Evolutionary conservation across 2,797 vertebrate species (phyloP).

Genomic region (Falco naumanni): DNA sequence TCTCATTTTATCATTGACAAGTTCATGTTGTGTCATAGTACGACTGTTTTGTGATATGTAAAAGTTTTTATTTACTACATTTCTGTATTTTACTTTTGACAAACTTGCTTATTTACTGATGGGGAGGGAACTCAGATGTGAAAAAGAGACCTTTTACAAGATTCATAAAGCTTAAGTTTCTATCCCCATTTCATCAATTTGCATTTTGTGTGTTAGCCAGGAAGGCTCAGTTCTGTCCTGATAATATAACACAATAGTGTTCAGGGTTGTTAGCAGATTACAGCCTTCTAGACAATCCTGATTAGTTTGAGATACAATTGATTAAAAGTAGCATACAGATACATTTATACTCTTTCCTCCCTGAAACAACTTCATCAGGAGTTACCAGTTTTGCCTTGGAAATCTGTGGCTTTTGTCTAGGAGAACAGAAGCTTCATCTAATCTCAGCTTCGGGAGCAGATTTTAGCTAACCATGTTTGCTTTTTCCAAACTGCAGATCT

Average conservation of each 20-base stretch:
- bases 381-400: not conserved
- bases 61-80: not conserved
- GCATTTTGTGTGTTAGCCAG: not conserved
- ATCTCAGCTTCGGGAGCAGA: not conserved
- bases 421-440: not conserved
- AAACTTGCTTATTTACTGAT: not conserved
- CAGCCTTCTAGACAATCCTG: not conserved
- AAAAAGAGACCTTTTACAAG: not conserved
- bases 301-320: not conserved
- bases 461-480: conserved; percentile 20
- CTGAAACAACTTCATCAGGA: not conserved
- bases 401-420: not conserved
- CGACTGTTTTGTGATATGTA: not conserved
- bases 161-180: not conserved
- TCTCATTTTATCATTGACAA: not conserved
- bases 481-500: conserved; percentile 54
- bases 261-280: not conserved
- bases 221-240: not conserved
- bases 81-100: not conserved
- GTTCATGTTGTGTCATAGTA: not conserved
- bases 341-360: not conserved
- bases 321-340: not conserved
- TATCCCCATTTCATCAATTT: not conserved
- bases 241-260: not conserved
- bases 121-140: not conserved